These are phyloP conservation scores for Hexactinellida sp. DNA, from an alignment of 37 sponge, comb jelly and placozoan genomes.

Conservation along the genomic window DNA sequence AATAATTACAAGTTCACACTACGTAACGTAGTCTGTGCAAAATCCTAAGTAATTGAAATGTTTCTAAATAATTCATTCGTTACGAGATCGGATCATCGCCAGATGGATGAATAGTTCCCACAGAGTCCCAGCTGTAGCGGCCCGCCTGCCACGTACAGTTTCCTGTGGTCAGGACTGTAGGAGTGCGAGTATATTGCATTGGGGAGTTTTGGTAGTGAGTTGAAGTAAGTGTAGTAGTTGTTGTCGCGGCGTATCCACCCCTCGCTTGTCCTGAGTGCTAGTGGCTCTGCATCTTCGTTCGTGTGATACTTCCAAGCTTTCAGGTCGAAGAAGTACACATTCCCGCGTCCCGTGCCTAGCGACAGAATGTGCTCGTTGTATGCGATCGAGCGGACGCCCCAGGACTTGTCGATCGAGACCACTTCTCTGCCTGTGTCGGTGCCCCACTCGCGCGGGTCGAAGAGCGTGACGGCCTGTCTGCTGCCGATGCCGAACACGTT, in stretches of 20 bases:
- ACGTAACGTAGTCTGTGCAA: too few relatives aligned
- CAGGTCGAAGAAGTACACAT: conserved; percentile 68
- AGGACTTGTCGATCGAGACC: conserved; percentile 3
- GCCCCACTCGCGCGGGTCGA: neutral
- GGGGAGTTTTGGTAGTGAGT: conserved; percentile 40
- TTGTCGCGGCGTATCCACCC: conserved; percentile 26
- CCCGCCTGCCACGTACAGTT: conserved; percentile 78
- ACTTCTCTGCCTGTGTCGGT: neutral
- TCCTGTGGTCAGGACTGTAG: conserved; percentile 64
- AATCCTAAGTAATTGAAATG: too few relatives aligned
- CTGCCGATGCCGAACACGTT: neutral
- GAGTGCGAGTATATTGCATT: conserved; percentile 86
- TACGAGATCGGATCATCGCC: conserved; percentile 65
- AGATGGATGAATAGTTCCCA: conserved; percentile 85
- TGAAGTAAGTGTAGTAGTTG: conserved; percentile 56
- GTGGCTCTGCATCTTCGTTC: neutral
- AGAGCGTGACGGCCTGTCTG: neutral
- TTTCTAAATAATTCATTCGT: too few relatives aligned
- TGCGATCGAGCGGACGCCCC: conserved; percentile 61
- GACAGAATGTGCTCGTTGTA: conserved; percentile 62
- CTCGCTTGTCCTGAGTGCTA: neutral
- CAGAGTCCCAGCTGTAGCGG: conserved; percentile 71
- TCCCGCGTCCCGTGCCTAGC: conserved; percentile 71
- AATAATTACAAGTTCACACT: too few relatives aligned
- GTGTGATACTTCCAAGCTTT: conserved; percentile 31